phyloP scores from a whole-genome alignment of 2,113 vertebrate species.

The Tragelaphus imberbis region DNA sequence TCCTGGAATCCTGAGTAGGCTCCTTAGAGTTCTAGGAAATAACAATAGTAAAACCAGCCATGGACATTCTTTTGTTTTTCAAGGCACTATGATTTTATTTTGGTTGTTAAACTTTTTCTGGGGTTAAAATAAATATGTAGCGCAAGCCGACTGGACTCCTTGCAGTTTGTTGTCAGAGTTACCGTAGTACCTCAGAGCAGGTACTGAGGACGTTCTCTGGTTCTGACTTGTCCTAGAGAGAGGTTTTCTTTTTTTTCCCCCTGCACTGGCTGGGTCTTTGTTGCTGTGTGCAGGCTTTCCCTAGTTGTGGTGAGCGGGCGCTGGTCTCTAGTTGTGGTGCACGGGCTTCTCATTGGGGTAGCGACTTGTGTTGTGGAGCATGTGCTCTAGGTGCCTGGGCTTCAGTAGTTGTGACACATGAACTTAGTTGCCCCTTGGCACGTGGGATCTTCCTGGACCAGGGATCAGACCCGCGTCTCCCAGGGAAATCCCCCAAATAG shows the following conservation, averaged over 20 bases:
- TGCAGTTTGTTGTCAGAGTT: neutral
- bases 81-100: constrained; percentile 13
- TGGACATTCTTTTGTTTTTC: constrained; percentile 16
- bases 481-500: neutral
- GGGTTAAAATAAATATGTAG: constrained; percentile 23
- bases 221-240: neutral
- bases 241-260: neutral
- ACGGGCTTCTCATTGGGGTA: fast-evolving
- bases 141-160: neutral
- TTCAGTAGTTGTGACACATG: neutral
- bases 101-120: constrained; percentile 31
- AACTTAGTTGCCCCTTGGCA: neutral
- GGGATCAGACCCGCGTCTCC: neutral
- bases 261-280: neutral
- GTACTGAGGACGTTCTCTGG: neutral
- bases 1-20: constrained; percentile 23
- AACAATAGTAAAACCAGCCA: constrained; percentile 25
- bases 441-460: neutral
- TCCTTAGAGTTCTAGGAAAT: constrained; percentile 43
- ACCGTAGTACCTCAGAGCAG: neutral
- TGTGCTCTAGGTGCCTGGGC: neutral
- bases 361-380: neutral
- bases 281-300: neutral
- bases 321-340: neutral
- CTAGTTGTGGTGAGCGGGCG: neutral